A percentile compares a stretch with the other conserved stretches of the same genome.
Evolutionary conservation across 2,888 invertebrate genomes (phyloP).

Genomic region (Drosophila imparisetae): DNA sequence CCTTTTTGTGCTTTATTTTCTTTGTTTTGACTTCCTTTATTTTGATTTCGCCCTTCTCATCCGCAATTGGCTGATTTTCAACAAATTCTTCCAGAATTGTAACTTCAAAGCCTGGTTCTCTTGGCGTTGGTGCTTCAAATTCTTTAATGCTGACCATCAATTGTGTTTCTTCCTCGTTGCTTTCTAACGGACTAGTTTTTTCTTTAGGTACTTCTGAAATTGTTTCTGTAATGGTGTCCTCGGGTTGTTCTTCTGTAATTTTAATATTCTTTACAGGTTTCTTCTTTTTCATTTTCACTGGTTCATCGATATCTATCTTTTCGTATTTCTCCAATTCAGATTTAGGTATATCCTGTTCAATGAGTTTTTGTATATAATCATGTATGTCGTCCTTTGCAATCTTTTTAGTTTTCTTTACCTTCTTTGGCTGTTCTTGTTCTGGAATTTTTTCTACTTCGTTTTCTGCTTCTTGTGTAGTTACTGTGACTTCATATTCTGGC

Average conservation of each 20-base stretch:
- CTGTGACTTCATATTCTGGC: slow-evolving; percentile 85
- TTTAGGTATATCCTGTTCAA: slow-evolving; percentile 84
- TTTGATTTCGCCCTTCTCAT: slow-evolving; percentile 80
- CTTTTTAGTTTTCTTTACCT: slow-evolving; percentile 81
- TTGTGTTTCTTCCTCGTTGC: slow-evolving; percentile 34
- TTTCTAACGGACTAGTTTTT: slow-evolving; percentile 25
- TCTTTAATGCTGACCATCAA: slow-evolving; percentile 58
- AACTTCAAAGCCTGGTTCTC: slow-evolving; percentile 60
- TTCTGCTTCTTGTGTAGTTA: slow-evolving; percentile 74
- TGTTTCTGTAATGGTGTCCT: slow-evolving; percentile 57
- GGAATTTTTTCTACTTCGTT: slow-evolving; percentile 53
- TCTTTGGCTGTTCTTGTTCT: slow-evolving; percentile 63
- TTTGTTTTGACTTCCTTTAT: slow-evolving; percentile 82
- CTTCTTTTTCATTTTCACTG: slow-evolving; percentile 81
- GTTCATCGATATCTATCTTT: slow-evolving; percentile 84
- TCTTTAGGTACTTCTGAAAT: slow-evolving; percentile 30
- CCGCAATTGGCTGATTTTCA: slow-evolving; percentile 74
- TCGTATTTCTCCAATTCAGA: slow-evolving; percentile 85
- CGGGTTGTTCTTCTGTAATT: slow-evolving; percentile 49
- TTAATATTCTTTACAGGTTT: slow-evolving; percentile 54
- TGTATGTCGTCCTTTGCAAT: slow-evolving; percentile 83
- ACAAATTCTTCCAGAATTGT: slow-evolving; percentile 76
- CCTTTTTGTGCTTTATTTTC: slow-evolving; percentile 83
- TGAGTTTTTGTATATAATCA: slow-evolving; percentile 83
- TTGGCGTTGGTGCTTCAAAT: slow-evolving; percentile 48